These are phyloP conservation scores for Apodemus speciosus DNA, from an alignment of 2,113 vertebrate genomes.

Conservation along the genomic window DNA sequence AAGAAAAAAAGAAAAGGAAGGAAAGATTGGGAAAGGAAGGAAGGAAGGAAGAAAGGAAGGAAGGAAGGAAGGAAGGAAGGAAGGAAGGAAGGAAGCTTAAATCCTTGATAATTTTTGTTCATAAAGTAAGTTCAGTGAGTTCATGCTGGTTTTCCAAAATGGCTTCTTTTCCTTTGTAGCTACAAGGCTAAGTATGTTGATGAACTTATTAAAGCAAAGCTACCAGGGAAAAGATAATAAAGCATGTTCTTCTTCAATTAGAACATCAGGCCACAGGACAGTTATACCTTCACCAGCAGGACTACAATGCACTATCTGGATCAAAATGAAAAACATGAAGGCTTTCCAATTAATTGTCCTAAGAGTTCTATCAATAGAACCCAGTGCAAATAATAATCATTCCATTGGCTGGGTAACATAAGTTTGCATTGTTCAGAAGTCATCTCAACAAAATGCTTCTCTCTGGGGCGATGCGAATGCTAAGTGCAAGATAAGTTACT, in stretches of 20 bases:
- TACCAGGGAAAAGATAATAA: not conserved
- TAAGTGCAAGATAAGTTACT: slow-evolving; percentile 75
- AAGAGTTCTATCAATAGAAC: slow-evolving; percentile 63
- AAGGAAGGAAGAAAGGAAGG: not conserved
- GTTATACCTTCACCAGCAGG: slow-evolving; percentile 47
- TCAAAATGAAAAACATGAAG: slow-evolving; percentile 63
- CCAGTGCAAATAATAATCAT: slow-evolving; percentile 60
- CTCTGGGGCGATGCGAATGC: slow-evolving; percentile 62
- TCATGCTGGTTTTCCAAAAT: not conserved
- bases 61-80: too few relatives aligned
- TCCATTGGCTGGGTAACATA: slow-evolving; percentile 66
- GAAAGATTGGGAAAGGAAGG: too few relatives aligned
- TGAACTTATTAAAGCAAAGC: slow-evolving; percentile 11
- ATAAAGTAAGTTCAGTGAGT: not conserved
- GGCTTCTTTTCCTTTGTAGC: slow-evolving; percentile 8
- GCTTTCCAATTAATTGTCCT: slow-evolving; percentile 73
- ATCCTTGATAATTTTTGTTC: not conserved
- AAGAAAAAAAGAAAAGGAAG: not conserved
- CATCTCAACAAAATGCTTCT: slow-evolving; percentile 50
- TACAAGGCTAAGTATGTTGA: not conserved
- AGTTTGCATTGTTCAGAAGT: slow-evolving; percentile 67
- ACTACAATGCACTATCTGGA: slow-evolving; percentile 56
- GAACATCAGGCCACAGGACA: slow-evolving; percentile 23
- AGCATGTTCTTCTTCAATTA: not conserved
- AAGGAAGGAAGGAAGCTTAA: not conserved